A percentile compares a stretch with the other conserved stretches of the same genome.
These are phyloP conservation scores for Eutrigla gurnardus DNA, from an alignment of 2,797 vertebrate species.

Conservation along the genomic window DNA sequence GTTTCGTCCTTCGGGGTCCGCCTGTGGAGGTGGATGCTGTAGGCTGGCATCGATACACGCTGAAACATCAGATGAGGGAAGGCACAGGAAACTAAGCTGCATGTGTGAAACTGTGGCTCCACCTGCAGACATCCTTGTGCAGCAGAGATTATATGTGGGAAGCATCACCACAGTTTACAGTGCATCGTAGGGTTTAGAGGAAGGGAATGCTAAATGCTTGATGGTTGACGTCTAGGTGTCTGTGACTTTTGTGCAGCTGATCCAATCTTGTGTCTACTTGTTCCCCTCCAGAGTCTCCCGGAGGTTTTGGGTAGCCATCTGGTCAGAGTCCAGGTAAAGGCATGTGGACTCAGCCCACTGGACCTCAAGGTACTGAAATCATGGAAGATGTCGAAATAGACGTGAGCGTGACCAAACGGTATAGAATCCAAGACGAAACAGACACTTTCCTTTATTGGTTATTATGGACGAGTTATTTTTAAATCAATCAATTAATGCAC, in stretches of 20 bases:
- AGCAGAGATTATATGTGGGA: not conserved
- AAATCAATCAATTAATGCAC: too few relatives aligned
- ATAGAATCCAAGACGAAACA: not conserved
- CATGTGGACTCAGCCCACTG: conserved; percentile 92
- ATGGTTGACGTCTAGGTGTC: not conserved
- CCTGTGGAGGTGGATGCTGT: not conserved
- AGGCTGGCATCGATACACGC: not conserved
- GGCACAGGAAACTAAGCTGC: not conserved
- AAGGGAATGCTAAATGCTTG: not conserved
- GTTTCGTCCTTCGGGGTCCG: not conserved
- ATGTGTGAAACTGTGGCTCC: conserved; percentile 1
- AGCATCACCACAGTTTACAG: not conserved
- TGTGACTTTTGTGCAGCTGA: too few relatives aligned
- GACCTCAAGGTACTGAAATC: conserved; percentile 85
- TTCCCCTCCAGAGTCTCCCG: conserved; percentile 81
- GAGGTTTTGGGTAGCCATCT: conserved; percentile 81
- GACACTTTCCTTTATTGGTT: not conserved
- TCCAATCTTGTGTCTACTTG: not conserved
- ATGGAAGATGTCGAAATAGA: not conserved
- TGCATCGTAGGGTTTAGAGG: not conserved
- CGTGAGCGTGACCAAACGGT: not conserved
- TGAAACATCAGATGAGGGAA: not conserved
- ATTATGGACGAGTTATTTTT: too few relatives aligned
- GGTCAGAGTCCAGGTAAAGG: conserved; percentile 94
- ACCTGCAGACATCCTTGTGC: not conserved